Base-by-base conservation (phyloP, 2,888 invertebrate species). In the Caradrina clavipalpis region DNA sequence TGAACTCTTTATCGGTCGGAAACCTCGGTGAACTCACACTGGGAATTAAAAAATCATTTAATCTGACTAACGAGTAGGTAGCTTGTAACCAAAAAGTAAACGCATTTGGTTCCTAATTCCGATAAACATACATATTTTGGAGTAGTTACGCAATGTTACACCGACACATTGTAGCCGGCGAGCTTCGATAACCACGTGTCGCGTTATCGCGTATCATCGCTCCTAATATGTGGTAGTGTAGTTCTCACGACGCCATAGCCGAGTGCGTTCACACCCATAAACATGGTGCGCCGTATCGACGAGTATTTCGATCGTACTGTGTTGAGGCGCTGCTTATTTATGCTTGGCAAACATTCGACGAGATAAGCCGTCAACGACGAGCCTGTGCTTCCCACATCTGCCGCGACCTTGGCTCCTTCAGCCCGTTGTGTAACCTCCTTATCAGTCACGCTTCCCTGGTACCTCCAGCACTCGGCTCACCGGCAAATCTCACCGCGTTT, bases 321-420 rank as follows among this genome's bases (percentile, higher is more conserved):
- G 81, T 78, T 80, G 84, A 80, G 80, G 86, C 88, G 90, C 89
- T 91, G 91, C 92, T 92, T 96, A 92, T 96, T 95, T 94, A 92
- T 90, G 87, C 89, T 91, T 84, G 81, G 91, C 92, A 94, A 95
- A 96, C 93, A 94, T 88, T 89, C 86, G 82, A 81, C 78, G 82
- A 91, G 95, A 96, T 95, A 95, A 94, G 93, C 89, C 78, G 88
- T 95, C 90, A 95, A 95, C 93, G 93, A 87, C 90, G 88, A 86
- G 93, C 90, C 90, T 95, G 92, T 95, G 91, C 93, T 94, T 94
- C 94, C 93, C 94, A 94, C 95, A 95, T 94, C 96, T 95, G 95
- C 92, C 88, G 87, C 94, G 95, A 94, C 95, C 95, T 95, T 96
- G 95, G 94, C 90, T 92, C 89, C 91, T 89, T 81, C 87, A 87